Base-by-base conservation (phyloP, 1,140 invertebrate genomes). In the Drosophila pruinosa region DNA sequence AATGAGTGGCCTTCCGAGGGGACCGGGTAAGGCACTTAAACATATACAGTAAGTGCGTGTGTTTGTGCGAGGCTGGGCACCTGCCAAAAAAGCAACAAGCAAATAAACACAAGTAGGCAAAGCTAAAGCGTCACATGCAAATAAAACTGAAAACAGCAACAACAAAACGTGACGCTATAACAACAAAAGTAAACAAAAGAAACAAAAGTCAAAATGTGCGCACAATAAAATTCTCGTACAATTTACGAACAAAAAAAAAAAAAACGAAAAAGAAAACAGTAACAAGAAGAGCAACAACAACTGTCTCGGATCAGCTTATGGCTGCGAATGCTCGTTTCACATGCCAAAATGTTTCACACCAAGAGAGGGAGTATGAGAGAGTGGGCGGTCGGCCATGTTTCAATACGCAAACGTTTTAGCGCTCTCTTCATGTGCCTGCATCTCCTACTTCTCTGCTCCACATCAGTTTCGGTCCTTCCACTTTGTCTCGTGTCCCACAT, bases 81-180 rank as follows among this genome's bases (percentile, higher is more conserved):
- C 72, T 74, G 64, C 56, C 70, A 72, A 70, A 73, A 69, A 76
- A 76, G 74, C 74, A 76, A 76, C 74, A 76, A 74, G 53, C 74
- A 62, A 76, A 73, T 63, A 70, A 59, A 70, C 38, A 41, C 24
- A 52, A 68, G 21, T 56, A 26, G 17, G 45, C 43, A 69, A 48
- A 64, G 43, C 31, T 31, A 47, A 24, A 72, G 31, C 47, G 26
- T 53, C 34, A 41, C 50, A 73, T 73, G 65, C 65, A 64, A 74
- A 76, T 70, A 70, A 41, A 63, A 47, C 8, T 17, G n/a, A 26
- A n/a, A 61, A 8, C 31, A 63, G 53, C 53, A 72, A 67, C 12
- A 72, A 67, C 28, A 62, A 68, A 75, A 75, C 56, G 62, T 72
- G 69, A 72, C 39, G 70, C 45, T 50, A 38, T 59, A 68, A 68